Percentiles rank a stretch among this genome's conserved stretches.
Evolutionary conservation across 2,113 vertebrate genomes (phyloP).

Genomic region (Regulus satrapa): DNA sequence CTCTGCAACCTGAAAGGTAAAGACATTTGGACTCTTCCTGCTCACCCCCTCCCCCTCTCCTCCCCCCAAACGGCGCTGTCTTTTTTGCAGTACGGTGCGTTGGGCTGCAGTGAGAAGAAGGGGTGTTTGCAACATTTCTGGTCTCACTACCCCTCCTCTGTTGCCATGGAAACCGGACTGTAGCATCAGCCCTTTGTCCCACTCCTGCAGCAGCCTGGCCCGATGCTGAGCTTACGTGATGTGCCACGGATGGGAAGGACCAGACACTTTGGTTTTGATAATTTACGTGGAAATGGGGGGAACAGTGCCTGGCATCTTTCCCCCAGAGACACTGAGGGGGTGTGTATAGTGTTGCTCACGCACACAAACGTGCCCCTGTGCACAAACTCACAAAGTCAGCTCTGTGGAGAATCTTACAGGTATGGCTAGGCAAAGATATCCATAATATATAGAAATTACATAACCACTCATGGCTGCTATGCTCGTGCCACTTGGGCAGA

Average conservation of each 20-base stretch:
- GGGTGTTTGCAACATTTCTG: conserved; percentile 73
- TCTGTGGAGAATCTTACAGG: not conserved
- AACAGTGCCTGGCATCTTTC: not conserved
- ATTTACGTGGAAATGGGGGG: not conserved
- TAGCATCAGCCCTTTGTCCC: conserved; percentile 88
- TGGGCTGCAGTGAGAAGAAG: conserved; percentile 59
- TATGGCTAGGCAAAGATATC: not conserved
- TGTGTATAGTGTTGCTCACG: accelerated
- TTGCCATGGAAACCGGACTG: conserved; percentile 94
- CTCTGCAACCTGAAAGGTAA: conserved; percentile 29
- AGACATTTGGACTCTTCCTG: not conserved
- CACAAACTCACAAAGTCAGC: accelerated
- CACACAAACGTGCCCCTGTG: not conserved
- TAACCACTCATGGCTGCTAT: not conserved
- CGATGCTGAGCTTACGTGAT: conserved; percentile 49
- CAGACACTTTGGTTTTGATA: not conserved
- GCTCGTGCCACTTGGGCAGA: not conserved
- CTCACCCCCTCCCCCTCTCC: too few relatives aligned
- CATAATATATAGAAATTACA: not conserved
- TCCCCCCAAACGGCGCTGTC: not conserved
- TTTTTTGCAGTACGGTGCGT: conserved; percentile 21
- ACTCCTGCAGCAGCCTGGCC: conserved; percentile 71
- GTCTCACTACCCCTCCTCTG: conserved; percentile 80
- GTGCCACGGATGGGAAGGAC: not conserved
- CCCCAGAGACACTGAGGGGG: accelerated